These are phyloP conservation scores for Himalopsyche tibetana DNA, from an alignment of 2,888 invertebrate genomes.

Conservation along the genomic window DNA sequence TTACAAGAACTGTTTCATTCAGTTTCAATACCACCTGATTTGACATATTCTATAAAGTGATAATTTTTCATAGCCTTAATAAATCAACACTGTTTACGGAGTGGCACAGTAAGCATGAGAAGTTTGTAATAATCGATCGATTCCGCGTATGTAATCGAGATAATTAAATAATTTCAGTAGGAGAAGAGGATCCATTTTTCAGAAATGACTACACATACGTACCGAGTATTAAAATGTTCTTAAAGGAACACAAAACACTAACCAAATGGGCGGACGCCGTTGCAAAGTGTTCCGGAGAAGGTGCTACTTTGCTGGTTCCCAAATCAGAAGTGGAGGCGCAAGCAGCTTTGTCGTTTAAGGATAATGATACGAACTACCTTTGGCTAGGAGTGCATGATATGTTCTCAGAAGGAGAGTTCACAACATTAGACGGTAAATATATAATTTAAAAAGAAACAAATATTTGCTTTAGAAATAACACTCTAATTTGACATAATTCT, in stretches of 20 bases:
- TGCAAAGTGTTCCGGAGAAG: slow-evolving; percentile 49
- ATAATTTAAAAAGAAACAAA: too few relatives aligned
- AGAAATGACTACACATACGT: slow-evolving; percentile 52
- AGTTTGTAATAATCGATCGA: too few relatives aligned
- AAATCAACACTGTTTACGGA: too few relatives aligned
- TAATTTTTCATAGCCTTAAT: too few relatives aligned
- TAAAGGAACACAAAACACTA: slow-evolving; percentile 31
- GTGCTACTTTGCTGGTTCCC: slow-evolving; percentile 49
- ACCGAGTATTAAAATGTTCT: slow-evolving; percentile 31
- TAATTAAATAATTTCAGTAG: neutral
- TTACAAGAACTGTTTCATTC: too few relatives aligned
- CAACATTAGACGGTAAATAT: slow-evolving; percentile 55
- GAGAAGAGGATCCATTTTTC: neutral
- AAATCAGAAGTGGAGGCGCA: slow-evolving; percentile 3
- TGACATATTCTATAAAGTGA: too few relatives aligned
- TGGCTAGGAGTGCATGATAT: slow-evolving; percentile 51
- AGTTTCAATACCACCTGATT: too few relatives aligned
- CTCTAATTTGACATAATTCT: too few relatives aligned
- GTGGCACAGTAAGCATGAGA: too few relatives aligned
- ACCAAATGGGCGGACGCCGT: slow-evolving; percentile 50
- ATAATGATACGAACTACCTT: neutral
- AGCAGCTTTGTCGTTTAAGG: neutral
- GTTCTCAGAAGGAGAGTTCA: slow-evolving; percentile 58
- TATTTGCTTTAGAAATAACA: too few relatives aligned
- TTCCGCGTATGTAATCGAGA: neutral